Evolutionary conservation across 2,797 vertebrate genomes (phyloP), one percentile per base, ranked within the genome.

Genomic region (Nannoperca australis): DNA sequence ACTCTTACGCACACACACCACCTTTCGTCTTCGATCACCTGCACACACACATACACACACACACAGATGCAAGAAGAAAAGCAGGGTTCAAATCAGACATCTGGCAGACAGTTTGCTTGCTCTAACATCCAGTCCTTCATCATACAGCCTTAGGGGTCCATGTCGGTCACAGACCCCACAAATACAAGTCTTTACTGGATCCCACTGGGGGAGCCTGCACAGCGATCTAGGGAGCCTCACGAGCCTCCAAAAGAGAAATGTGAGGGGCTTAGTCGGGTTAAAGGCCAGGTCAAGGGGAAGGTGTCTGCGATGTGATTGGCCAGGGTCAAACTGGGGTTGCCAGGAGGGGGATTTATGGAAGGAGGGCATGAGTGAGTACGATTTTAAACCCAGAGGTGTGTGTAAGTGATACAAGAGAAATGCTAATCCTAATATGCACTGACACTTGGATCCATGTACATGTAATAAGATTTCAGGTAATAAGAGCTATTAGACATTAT

Each of bases 1-100:
- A 18, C 95, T 98, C 89, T 96, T 96, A 32, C 96, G 96, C 87
- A 97, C 69, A 71, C 98, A 99, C 17, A 85, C 92, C 1, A 93
- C 88, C 85, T 96, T 97, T 82, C 96, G 95, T 74, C 93, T 94
- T 40, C 93, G 93, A 88, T 96, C 94, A 90, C 98, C 97, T 99
- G 86, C 51, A 49, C 14, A 62, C 12, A 75, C 14, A 67, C 49
- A 75, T 88, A 94, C 40, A 87, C 32, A 56, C 24, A 36, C 15
- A 70, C 36, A 70, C 36, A 60, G n/a, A 79, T 94, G 95, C 94
- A 95, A 27, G 11, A 36, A 84, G 92, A 85, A 94, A 94, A 85
- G 81, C 83, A 54, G 67, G 44, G 54, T 74, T 86, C 7, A 34
- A 55, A 79, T 82, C 80, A 77, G 70, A 78, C 69, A 85, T 89